phyloP scores from a whole-genome alignment of 2,888 invertebrate species.

The Philaethria dido region DNA sequence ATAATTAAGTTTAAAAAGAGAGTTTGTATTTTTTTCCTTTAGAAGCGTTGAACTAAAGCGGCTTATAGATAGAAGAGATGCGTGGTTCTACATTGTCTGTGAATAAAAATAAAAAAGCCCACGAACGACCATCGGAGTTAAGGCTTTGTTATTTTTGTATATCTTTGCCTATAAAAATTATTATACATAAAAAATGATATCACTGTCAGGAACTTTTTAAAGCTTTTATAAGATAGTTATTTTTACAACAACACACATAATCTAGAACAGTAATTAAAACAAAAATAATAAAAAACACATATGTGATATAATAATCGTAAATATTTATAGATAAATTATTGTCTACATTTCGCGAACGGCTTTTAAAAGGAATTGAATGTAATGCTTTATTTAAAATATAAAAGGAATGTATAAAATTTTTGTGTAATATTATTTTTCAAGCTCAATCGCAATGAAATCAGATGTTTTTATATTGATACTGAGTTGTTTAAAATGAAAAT shows the following conservation, averaged over 20 bases:
- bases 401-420: constrained; percentile 17
- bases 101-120: constrained; percentile 20
- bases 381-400: constrained; percentile 17
- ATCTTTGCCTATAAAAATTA: constrained; percentile 16
- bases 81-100: constrained; percentile 19
- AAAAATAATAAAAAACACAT: background rate
- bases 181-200: background rate
- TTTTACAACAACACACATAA: background rate
- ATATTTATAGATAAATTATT: constrained; percentile 13
- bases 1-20: constrained; percentile 29
- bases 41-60: constrained; percentile 23
- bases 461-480: constrained; percentile 41
- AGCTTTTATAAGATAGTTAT: background rate
- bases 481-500: constrained; percentile 45
- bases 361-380: constrained; percentile 16
- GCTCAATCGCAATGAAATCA: constrained; percentile 41
- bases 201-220: background rate
- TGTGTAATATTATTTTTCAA: constrained; percentile 27
- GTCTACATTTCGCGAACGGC: constrained; percentile 4
- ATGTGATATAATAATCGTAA: constrained; percentile 12
- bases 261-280: background rate
- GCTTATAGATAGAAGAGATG: constrained; percentile 23
- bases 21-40: constrained; percentile 19
- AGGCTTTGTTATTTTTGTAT: constrained; percentile 21
- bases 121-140: constrained; percentile 18